These are phyloP conservation scores for Operophtera brumata DNA, from an alignment of 2,888 invertebrate genomes.

Conservation along the genomic window DNA sequence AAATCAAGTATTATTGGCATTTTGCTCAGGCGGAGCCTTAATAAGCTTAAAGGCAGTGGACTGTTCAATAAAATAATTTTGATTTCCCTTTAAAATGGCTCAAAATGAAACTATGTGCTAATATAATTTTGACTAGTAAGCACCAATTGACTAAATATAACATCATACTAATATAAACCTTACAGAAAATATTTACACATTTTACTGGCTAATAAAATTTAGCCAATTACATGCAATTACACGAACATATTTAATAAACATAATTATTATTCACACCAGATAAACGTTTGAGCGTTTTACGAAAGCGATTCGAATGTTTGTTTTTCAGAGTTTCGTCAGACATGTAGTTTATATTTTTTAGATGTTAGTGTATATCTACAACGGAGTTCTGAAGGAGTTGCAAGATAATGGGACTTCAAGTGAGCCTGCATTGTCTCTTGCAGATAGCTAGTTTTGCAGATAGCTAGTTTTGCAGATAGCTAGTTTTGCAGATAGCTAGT, in stretches of 20 bases:
- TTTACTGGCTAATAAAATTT: conserved; percentile 68
- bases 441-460: too few relatives aligned
- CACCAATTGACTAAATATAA: conserved; percentile 76
- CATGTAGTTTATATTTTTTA: background rate
- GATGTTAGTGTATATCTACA: background rate
- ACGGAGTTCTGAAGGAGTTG: too few relatives aligned
- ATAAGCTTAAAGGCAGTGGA: too few relatives aligned
- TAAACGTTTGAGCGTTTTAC: background rate
- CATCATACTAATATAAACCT: conserved; percentile 50
- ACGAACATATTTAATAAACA: background rate
- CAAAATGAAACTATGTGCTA: conserved; percentile 52
- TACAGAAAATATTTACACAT: conserved; percentile 54
- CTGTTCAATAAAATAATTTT: too few relatives aligned
- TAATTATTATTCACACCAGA: background rate
- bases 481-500: too few relatives aligned
- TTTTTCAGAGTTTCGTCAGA: background rate
- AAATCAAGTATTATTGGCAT: too few relatives aligned
- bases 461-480: too few relatives aligned
- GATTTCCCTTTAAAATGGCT: background rate
- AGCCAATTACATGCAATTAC: conserved; percentile 50
- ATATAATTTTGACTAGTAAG: conserved; percentile 81
- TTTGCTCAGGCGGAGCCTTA: too few relatives aligned
- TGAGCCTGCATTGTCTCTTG: too few relatives aligned
- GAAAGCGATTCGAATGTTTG: background rate
- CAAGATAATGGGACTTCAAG: too few relatives aligned